Evolutionary conservation across 2,888 invertebrate genomes (phyloP).

Genomic region (Drosophila rellima): DNA sequence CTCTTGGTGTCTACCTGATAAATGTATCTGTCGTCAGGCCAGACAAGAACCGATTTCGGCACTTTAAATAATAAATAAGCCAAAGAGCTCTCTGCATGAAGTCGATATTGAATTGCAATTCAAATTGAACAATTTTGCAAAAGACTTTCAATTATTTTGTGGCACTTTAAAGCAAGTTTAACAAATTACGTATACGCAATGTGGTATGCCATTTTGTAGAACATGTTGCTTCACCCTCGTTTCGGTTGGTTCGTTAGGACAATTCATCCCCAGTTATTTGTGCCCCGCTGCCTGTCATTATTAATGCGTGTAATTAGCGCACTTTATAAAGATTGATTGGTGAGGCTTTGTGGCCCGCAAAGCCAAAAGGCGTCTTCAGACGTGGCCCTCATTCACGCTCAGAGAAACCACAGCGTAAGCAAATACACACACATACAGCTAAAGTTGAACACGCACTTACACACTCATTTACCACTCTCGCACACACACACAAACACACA

Average conservation of each 20-base stretch:
- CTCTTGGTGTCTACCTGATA: constrained; percentile 18
- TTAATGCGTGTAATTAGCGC: constrained; percentile 76
- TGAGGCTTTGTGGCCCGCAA: constrained; percentile 41
- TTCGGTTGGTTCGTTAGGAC: not conserved
- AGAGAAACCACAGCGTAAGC: constrained; percentile 62
- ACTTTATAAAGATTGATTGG: constrained; percentile 78
- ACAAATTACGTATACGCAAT: constrained; percentile 33
- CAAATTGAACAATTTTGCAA: constrained; percentile 6
- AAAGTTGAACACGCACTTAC: constrained; percentile 21
- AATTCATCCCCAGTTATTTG: constrained; percentile 9
- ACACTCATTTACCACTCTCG: constrained; percentile 21
- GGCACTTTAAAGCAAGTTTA: constrained; percentile 18
- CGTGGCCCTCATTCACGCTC: constrained; percentile 29
- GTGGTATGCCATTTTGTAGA: constrained; percentile 27
- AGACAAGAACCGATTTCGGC: constrained; percentile 20
- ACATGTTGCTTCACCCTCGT: constrained; percentile 40
- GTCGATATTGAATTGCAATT: constrained; percentile 12
- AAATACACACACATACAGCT: constrained; percentile 41
- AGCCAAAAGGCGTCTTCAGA: constrained; percentile 42
- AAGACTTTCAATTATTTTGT: constrained; percentile 8
- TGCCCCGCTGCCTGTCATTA: constrained; percentile 63
- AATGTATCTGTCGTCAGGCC: constrained; percentile 31
- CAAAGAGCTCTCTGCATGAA: constrained; percentile 1
- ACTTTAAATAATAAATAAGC: constrained; percentile 49
- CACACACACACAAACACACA: constrained; percentile 14